Evolutionary conservation across 2,888 invertebrate genomes (phyloP), one percentile per base, ranked within the genome.

Genomic region (Tenthredo livida): DNA sequence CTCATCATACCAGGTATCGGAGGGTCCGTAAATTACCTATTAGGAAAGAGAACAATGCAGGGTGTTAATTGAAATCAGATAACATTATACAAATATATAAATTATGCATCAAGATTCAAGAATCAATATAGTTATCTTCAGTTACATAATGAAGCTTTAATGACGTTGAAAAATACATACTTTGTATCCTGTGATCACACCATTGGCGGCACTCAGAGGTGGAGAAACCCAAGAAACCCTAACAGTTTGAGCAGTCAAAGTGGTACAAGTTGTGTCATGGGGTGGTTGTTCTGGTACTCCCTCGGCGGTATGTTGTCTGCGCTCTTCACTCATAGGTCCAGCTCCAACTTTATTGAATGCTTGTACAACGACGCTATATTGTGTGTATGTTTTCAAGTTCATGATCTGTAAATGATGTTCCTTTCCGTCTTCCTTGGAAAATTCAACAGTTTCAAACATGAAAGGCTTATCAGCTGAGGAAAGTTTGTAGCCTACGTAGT

Each of bases 151-250:
- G 6, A 17, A 80, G n/a, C 54, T 54, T 54, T 4, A 10, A 33
- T 77, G 10, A 54, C 4, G 54, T 17, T 33, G n/a, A 73, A 2
- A 65, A 80, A 67, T 25, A 83, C 83, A 86, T 86, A 93, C 93
- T 94, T 98, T 98, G 94, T 99, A 99, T 17, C 98, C 98, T 93
- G 98, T 98, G 91, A 99, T 98, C 65, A 98, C 97, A 88, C 99
- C 99, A 92, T 99, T 98, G 72, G 98, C 98, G 54, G 98, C 96
- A 86, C 97, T 97, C 2, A 98, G 95, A 61, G 98, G 98, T 0
- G 99, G 99, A 0, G 98, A 98, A 0, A 97, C 97, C 99, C 99
- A 99, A 33, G 97, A 97, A 3, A 99, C 98, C 85, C 98, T 96
- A 90, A 99, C 98, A 1, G 98, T 98, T 94, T 98, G 98, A 4